Evolutionary conservation across 1,140 invertebrate species (phyloP).

Genomic region (Potamilus streckersoni): DNA sequence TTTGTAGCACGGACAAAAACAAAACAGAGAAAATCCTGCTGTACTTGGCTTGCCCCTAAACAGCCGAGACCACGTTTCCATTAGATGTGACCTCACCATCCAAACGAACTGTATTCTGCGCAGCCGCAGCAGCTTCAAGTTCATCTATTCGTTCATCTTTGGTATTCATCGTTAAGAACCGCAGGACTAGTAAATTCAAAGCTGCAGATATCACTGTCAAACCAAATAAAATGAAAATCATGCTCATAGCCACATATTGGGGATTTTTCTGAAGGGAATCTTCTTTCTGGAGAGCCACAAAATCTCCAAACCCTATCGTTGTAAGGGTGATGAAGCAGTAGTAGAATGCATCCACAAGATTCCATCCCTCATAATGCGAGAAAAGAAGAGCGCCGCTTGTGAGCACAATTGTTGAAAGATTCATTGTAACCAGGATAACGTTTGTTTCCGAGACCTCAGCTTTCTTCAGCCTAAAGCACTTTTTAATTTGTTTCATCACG

Average conservation of each 20-base stretch:
- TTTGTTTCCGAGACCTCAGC: slow-evolving; percentile 92
- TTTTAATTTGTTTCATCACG: slow-evolving; percentile 60
- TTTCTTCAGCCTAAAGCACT: slow-evolving; percentile 60
- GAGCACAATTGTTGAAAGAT: slow-evolving; percentile 95
- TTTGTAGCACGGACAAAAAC: slow-evolving; percentile 83
- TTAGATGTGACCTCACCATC: slow-evolving; percentile 89
- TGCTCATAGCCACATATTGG: slow-evolving; percentile 97
- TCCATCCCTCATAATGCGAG: slow-evolving; percentile 95
- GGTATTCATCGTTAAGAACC: slow-evolving; percentile 98
- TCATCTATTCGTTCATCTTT: slow-evolving; percentile 94
- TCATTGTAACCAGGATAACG: slow-evolving; percentile 93
- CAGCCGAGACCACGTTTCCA: slow-evolving; percentile 69
- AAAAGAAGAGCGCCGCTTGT: slow-evolving; percentile 96
- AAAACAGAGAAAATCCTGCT: slow-evolving; percentile 81
- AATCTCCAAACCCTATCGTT: slow-evolving; percentile 87
- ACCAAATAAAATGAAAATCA: slow-evolving; percentile 99
- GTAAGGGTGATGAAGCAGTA: slow-evolving; percentile 99
- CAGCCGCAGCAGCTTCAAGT: slow-evolving; percentile 80
- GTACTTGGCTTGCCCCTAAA: slow-evolving; percentile 63
- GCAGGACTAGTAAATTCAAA: slow-evolving; percentile 96
- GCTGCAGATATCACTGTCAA: slow-evolving; percentile 99
- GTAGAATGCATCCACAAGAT: slow-evolving; percentile 98
- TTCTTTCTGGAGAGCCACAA: slow-evolving; percentile 85
- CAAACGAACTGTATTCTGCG: slow-evolving; percentile 81
- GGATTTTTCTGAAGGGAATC: slow-evolving; percentile 94